A percentile compares a stretch with the other conserved stretches of the same genome.
These are phyloP conservation scores for Cydia strobilella DNA, from an alignment of 1,140 invertebrate species.

Conservation along the genomic window DNA sequence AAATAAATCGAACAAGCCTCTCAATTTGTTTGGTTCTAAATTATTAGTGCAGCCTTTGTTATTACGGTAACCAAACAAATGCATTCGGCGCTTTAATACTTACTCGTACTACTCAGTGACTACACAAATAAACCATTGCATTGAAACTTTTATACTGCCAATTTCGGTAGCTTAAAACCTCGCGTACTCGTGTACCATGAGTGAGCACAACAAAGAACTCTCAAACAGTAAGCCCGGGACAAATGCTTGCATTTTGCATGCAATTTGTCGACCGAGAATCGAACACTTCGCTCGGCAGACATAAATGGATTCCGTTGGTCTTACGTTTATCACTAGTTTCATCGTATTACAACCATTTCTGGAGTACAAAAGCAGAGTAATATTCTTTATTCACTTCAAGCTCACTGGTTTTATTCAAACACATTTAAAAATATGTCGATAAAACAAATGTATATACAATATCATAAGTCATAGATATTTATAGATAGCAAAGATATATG, in stretches of 20 bases:
- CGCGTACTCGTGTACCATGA: not conserved
- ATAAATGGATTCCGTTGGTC: slow-evolving; percentile 18
- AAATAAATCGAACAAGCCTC: no score
- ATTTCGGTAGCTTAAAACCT: not conserved
- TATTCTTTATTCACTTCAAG: not conserved
- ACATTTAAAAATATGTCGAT: not conserved
- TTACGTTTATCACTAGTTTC: slow-evolving; percentile 11
- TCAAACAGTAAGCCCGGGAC: slow-evolving; percentile 20
- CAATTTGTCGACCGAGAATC: slow-evolving; percentile 21
- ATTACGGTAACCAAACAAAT: no score
- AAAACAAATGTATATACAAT: no score
- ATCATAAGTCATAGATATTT: no score
- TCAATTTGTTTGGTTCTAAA: no score
- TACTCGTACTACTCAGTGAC: not conserved
- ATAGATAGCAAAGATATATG: no score
- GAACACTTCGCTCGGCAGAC: slow-evolving; percentile 19
- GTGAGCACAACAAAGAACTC: not conserved
- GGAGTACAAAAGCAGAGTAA: slow-evolving; percentile 5
- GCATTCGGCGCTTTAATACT: not conserved
- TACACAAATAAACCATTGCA: not conserved
- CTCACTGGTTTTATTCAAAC: not conserved
- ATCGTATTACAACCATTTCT: not conserved
- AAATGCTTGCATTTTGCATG: slow-evolving; percentile 28
- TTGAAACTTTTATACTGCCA: not conserved
- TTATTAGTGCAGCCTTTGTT: no score